Evolutionary conservation across 2,113 vertebrate species (phyloP).

Genomic region (Dipodomys ordii): DNA sequence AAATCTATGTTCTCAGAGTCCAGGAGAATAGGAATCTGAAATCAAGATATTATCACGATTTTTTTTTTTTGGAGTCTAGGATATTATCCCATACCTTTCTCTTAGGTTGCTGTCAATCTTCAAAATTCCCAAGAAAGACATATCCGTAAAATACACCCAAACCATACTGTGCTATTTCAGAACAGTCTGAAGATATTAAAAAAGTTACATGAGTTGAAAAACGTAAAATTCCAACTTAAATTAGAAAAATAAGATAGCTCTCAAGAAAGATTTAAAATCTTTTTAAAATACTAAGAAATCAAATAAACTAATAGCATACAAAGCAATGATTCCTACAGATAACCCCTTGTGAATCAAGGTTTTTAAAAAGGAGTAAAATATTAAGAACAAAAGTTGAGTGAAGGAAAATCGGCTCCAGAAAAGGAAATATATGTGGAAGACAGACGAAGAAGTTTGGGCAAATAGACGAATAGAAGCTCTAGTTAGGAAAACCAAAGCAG

Average conservation of each 20-base stretch:
- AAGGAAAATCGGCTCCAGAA: background rate
- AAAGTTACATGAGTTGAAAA: background rate
- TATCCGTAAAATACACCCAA: background rate
- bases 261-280: background rate
- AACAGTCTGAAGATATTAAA: background rate
- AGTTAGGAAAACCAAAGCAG: background rate
- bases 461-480: background rate
- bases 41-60: background rate
- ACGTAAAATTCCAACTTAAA: background rate
- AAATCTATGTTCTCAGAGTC: no score
- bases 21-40: background rate
- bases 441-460: background rate
- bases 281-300: background rate
- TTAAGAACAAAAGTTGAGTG: slow-evolving; percentile 35
- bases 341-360: background rate
- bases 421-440: background rate
- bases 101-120: background rate
- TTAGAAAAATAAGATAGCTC: slow-evolving; percentile 37
- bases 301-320: background rate
- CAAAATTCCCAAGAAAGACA: background rate
- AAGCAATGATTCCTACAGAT: background rate
- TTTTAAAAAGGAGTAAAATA: background rate
- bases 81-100: no score
- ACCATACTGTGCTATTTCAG: background rate
- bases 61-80: no score